Conservation (phyloP, 2,113 vertebrate species). For the Plecturocebus donacophilus region DNA sequence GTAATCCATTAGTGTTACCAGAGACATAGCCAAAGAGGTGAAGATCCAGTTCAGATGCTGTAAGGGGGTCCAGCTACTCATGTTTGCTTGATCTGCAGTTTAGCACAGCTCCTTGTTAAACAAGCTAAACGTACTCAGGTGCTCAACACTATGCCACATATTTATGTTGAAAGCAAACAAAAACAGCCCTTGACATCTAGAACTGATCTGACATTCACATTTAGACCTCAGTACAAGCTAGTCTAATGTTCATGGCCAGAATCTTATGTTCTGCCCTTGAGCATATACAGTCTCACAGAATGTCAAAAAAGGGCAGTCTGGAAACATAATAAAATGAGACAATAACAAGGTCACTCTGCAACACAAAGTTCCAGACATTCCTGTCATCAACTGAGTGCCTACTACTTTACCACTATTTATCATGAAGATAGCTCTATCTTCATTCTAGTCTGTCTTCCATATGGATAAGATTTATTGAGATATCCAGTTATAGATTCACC, state of each 20-base stretch:
- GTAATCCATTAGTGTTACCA: not conserved
- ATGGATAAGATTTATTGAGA: not conserved
- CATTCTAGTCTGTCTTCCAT: not conserved
- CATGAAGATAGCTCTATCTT: not conserved
- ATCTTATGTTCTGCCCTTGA: not conserved
- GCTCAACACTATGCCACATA: not conserved
- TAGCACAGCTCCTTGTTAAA: not conserved
- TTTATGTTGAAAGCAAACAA: not conserved
- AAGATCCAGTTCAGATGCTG: not conserved
- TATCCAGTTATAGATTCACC: not conserved
- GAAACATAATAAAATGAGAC: not conserved
- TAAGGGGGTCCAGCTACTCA: not conserved
- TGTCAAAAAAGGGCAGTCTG: not conserved
- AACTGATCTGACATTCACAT: not conserved
- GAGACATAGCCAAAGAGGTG: not conserved
- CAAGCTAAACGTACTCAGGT: not conserved
- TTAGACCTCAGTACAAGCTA: not conserved
- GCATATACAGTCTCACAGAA: accelerated
- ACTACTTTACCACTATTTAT: not conserved
- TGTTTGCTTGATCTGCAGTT: not conserved
- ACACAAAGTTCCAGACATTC: not conserved
- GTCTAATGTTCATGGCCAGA: not conserved
- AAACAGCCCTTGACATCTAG: not conserved
- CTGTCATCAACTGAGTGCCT: not conserved
- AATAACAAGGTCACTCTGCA: not conserved